Conservation (phyloP, 1,140 invertebrate genomes). For the Linepithema humile region DNA sequence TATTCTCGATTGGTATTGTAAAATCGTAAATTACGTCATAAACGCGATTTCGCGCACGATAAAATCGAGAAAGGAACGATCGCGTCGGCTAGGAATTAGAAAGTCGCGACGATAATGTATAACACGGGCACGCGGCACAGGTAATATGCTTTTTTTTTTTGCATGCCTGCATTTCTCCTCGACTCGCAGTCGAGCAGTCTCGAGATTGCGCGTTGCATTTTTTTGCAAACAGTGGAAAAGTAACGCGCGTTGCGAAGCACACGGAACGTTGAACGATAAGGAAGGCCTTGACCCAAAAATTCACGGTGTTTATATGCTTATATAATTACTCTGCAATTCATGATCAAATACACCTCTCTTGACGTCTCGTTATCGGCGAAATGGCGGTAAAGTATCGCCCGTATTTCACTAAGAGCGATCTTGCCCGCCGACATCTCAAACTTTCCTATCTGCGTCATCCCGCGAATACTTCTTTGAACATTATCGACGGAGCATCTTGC, state of each 20-base stretch:
- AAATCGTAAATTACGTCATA: background rate
- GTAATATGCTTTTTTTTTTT: background rate
- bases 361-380: constrained; percentile 49
- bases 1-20: background rate
- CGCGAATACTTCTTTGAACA: background rate
- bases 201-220: background rate
- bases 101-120: constrained; percentile 1
- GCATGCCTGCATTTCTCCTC: background rate
- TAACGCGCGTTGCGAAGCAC: background rate
- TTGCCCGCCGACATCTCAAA: constrained; percentile 13
- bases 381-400: background rate
- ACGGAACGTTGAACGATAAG: constrained; percentile 58
- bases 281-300: constrained; percentile 70
- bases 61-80: background rate
- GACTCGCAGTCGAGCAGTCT: background rate
- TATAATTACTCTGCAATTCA: constrained; percentile 22
- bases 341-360: constrained; percentile 10
- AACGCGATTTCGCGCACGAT: background rate
- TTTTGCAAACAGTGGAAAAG: background rate
- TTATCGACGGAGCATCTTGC: background rate
- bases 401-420: constrained; percentile 36
- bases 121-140: background rate
- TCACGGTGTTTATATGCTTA: constrained; percentile 30
- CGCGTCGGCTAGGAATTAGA: background rate
- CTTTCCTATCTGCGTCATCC: constrained; percentile 22